Conservation (phyloP, 2,797 vertebrate species). For the Mus minutoides region DNA sequence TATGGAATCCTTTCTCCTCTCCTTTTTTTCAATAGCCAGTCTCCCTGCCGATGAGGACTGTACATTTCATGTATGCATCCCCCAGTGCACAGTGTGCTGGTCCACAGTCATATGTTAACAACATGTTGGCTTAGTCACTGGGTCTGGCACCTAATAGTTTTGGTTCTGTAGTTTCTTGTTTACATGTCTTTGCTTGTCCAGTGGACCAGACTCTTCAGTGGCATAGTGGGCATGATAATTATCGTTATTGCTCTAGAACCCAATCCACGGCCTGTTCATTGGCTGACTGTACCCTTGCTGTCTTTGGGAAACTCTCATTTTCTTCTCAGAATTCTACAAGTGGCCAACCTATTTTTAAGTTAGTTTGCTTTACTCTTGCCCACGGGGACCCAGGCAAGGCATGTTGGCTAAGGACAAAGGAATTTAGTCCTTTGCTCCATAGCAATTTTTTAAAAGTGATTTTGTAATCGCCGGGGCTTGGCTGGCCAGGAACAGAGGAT, state of each 20-base stretch:
- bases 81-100: not conserved
- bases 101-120: not conserved
- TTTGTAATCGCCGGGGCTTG: not conserved
- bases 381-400: not conserved
- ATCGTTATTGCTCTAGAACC: not conserved
- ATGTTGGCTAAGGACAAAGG: not conserved
- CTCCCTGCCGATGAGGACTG: not conserved
- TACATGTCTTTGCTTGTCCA: not conserved
- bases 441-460: slow-evolving; percentile 49
- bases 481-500: not conserved
- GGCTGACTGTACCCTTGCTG: not conserved
- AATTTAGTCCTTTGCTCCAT: slow-evolving; percentile 12
- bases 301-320: not conserved
- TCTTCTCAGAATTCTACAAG: not conserved
- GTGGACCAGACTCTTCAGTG: not conserved
- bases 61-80: not conserved
- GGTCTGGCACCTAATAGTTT: not conserved
- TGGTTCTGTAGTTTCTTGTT: not conserved
- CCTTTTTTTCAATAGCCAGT: not conserved
- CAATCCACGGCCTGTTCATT: not conserved
- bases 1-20: not conserved
- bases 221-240: not conserved
- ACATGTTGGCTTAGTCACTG: not conserved
- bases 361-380: not conserved
- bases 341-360: not conserved